Evolutionary conservation across 2,797 vertebrate genomes (phyloP), one percentile per base, ranked within the genome.

Genomic region (Lacerta viridis): DNA sequence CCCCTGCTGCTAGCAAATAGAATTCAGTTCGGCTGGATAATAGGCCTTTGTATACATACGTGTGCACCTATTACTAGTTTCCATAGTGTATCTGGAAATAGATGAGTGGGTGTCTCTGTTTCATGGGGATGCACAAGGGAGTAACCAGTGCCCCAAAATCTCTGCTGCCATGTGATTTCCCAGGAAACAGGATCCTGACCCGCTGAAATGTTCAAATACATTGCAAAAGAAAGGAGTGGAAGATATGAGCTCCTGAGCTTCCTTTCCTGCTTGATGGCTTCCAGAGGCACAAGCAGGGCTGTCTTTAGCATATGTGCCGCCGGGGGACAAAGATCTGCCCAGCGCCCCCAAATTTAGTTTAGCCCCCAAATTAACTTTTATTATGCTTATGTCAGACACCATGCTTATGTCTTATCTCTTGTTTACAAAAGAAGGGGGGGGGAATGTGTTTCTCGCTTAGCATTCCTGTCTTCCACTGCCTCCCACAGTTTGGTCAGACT

Each of bases 1-100:
- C 87, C 43, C 11, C 83, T 69, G 23, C 74, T 78, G 72, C 93
- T 84, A 13, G 13, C 82, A 9, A 29, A 84, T 33, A 84, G 84
- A 83, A 15, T 8, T 1, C 9, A 0, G 59, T 15, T 80, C 41
- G 17, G 84, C 76, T 20, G 79, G 33, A 29, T 41, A 66, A 36
- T 4, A 36, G 83, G 78, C 69, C 55, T 83, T 84, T 85, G 68
- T 75, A 84, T 36, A 20, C 25, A 29, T 36, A 59, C 55, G 46
- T 3, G 75, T 33, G 59, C 3, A 5, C 0, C 25, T 0, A 0
- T 0, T 68, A 2, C 55, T 81, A 61, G 20, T 84, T 4, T 69
- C 29, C 15, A 55, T n/a, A 7, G 2, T 0, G 0, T 0, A 8
- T 25, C 36, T 4, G 61, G 64, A 78, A 74, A 71, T 0, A 43